A percentile compares a stretch with the other conserved stretches of the same genome.
These are phyloP conservation scores for Phrynocephalus versicolor DNA, from an alignment of 2,113 vertebrate species.

Conservation along the genomic window DNA sequence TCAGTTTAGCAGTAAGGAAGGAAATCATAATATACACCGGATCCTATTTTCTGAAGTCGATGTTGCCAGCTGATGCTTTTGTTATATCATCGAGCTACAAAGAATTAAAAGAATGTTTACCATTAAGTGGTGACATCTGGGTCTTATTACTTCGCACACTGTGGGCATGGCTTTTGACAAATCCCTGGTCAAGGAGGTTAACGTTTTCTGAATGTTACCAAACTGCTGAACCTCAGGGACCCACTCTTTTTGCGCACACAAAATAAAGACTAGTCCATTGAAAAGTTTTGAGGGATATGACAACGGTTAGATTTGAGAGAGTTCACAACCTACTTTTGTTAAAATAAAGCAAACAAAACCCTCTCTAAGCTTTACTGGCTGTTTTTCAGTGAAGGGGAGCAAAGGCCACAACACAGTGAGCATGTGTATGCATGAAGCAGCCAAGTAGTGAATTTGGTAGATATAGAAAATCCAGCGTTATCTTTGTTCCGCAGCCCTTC, in stretches of 20 bases:
- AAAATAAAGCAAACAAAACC: constrained; percentile 5
- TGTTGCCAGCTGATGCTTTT: constrained; percentile 76
- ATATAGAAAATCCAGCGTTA: constrained; percentile 11
- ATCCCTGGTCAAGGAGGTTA: constrained; percentile 71
- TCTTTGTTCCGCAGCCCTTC: constrained; percentile 21
- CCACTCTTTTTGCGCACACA: constrained; percentile 26
- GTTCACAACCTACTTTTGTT: constrained; percentile 19
- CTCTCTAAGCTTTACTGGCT: background rate
- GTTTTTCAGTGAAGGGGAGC: background rate
- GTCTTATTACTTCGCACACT: constrained; percentile 69
- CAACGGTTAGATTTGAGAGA: constrained; percentile 28
- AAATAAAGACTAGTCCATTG: constrained; percentile 10
- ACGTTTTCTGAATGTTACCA: constrained; percentile 48
- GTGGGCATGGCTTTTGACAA: constrained; percentile 62
- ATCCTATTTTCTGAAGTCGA: constrained; percentile 77
- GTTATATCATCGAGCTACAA: constrained; percentile 70
- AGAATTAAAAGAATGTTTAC: constrained; percentile 73
- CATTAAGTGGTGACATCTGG: constrained; percentile 74
- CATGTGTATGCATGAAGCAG: background rate
- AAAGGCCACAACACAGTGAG: no score
- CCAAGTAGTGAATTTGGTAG: constrained; percentile 7
- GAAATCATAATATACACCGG: constrained; percentile 76
- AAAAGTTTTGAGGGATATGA: constrained; percentile 19
- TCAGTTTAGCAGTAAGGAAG: constrained; percentile 75
- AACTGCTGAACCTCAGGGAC: constrained; percentile 50